Base-by-base conservation (phyloP, 2,113 vertebrate species). In the Cynoglossus semilaevis region DNA sequence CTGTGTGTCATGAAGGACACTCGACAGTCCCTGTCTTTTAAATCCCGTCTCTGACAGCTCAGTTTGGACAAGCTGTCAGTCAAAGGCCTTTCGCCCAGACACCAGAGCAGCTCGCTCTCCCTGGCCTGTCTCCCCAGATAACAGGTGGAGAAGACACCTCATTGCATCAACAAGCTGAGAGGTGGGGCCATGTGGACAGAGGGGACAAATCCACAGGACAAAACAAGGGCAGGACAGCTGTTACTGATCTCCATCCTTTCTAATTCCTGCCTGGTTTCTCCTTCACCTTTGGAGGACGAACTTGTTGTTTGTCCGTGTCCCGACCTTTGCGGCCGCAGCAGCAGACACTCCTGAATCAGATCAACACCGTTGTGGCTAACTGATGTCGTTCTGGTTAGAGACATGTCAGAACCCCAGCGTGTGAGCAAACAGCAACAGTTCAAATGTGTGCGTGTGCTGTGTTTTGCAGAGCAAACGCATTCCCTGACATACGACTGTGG, bases 171-270 rank as follows among this genome's bases (percentile, higher is more conserved):
- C 58, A 64, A 19, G 64, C 67, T 55, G 77, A 77, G 42, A 58
- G 74, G 66, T 59, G 63, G 61, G 70, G 54, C 64, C 57, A 63
- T 46, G 51, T 34, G 47, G 62, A 51, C 67, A 9, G 45, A 64
- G 29, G 66, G 73, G 61, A 76, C 66, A 43, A 63, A 68, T 58
- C 49, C 63, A 73, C 67, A 49, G 51, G 62, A 79, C 72, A 79
- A 82, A 80, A 74, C 79, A 72, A 83, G 76, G 78, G 48, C 70
- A 42, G 80, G 52, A 46, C 58, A 17, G 52, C 44, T 79, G 86
- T 85, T 77, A 86, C 83, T 61, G 81, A 86, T 85, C 71, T 6
- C 76, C 3, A 15, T 52, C 70, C 61, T 61, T 55, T 61, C 55
- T 72, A 54, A 38, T 54, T 68, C 72, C 49, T 2, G 0, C 22